phyloP scores from a whole-genome alignment of 1,140 invertebrate genomes.

The Cataglyphis hispanica region DNA sequence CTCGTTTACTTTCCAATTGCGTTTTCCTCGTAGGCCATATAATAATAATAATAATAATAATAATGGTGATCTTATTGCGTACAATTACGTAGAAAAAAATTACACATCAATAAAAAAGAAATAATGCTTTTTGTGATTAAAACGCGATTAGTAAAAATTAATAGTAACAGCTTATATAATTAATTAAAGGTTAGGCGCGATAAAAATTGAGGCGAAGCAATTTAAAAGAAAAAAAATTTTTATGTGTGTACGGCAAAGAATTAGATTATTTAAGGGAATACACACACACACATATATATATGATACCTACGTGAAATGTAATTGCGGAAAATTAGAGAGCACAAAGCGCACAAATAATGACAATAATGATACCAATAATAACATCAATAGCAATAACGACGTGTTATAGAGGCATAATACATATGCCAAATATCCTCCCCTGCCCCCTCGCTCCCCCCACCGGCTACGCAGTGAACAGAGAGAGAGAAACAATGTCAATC shows the following conservation, averaged over 20 bases:
- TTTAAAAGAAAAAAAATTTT: neutral
- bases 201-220: too few species aligned
- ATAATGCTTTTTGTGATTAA: too few species aligned
- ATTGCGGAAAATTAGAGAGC: neutral
- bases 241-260: neutral
- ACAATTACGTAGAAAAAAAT: too few species aligned
- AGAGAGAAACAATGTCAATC: neutral
- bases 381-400: neutral
- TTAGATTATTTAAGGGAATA: neutral
- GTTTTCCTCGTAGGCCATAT: neutral
- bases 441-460: too few species aligned
- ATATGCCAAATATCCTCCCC: neutral
- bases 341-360: neutral
- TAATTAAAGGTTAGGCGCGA: too few species aligned
- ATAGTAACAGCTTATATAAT: too few species aligned
- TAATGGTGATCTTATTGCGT: neutral
- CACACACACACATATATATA: too few species aligned
- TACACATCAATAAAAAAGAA: too few species aligned
- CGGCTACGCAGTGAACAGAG: neutral
- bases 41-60: neutral
- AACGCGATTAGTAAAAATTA: too few species aligned
- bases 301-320: neutral
- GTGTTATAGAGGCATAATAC: neutral
- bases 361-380: neutral
- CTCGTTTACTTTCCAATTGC: neutral